Percentiles rank a stretch among this genome's conserved stretches.
Evolutionary conservation across 2,113 vertebrate species (phyloP).

Genomic region (Ibidorhyncha struthersii): DNA sequence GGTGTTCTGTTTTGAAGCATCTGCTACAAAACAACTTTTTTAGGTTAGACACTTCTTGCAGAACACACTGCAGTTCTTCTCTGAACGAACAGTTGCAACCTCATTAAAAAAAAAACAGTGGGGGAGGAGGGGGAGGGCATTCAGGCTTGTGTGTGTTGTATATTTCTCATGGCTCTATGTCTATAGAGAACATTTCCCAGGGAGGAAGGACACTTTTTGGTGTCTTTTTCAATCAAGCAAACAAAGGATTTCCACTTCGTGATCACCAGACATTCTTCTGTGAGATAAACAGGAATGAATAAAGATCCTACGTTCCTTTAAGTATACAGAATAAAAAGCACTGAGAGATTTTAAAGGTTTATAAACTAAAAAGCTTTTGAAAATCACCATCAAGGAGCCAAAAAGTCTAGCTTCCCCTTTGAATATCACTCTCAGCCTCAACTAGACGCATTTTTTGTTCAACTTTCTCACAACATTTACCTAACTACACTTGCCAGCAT

Average conservation of each 20-base stretch:
- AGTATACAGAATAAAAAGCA: slow-evolving; percentile 1
- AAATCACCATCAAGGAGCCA: neutral
- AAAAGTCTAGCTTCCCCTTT: slow-evolving; percentile 12
- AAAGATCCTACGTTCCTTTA: neutral
- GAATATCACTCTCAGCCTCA: neutral
- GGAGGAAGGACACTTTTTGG: neutral
- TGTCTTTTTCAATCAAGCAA: neutral
- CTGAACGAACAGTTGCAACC: neutral
- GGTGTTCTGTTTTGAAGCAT: neutral
- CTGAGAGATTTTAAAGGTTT: neutral
- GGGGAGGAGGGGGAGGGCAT: accelerated
- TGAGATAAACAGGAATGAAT: slow-evolving; percentile 20
- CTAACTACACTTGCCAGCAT: slow-evolving; percentile 29
- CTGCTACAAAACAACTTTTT: neutral
- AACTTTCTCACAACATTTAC: slow-evolving; percentile 33
- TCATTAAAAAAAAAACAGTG: neutral
- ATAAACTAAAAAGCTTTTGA: slow-evolving; percentile 9
- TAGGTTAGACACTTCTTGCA: neutral
- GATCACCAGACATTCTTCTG: neutral
- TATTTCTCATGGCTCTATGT: neutral
- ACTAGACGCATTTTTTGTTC: neutral
- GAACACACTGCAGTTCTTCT: neutral
- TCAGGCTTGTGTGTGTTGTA: neutral
- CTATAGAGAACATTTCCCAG: neutral
- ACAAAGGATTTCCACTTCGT: slow-evolving; percentile 1